These are phyloP conservation scores for Bombylius major DNA, from an alignment of 2,888 invertebrate genomes.

Conservation along the genomic window DNA sequence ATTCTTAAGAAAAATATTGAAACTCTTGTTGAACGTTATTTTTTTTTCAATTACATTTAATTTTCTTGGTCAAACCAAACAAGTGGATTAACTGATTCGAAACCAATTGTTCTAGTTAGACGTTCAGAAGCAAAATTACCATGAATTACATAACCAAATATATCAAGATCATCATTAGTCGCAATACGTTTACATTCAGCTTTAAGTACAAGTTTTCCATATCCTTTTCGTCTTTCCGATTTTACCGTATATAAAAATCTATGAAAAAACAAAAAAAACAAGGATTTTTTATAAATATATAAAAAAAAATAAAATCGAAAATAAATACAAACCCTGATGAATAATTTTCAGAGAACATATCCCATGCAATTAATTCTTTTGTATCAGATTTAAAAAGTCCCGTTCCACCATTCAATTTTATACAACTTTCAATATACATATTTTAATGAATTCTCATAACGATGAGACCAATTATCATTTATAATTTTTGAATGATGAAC, in stretches of 20 bases:
- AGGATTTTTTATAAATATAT: not conserved
- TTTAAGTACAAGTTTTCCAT: slow-evolving; percentile 6
- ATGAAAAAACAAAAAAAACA: not conserved
- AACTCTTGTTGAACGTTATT: no score
- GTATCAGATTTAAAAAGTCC: slow-evolving; percentile 9
- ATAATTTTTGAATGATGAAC: slow-evolving; percentile 6
- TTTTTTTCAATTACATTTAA: not conserved
- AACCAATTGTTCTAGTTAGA: slow-evolving; percentile 7
- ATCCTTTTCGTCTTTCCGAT: slow-evolving; percentile 10
- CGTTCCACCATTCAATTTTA: slow-evolving; percentile 10
- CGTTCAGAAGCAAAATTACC: slow-evolving; percentile 7
- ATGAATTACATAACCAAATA: slow-evolving; percentile 7
- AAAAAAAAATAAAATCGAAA: not conserved
- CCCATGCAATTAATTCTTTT: slow-evolving; percentile 11
- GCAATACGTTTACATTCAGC: slow-evolving; percentile 10
- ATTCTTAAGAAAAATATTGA: no score
- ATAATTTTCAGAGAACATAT: slow-evolving; percentile 10
- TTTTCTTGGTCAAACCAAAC: slow-evolving; percentile 7
- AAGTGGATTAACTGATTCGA: not conserved
- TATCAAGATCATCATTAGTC: slow-evolving; percentile 6
- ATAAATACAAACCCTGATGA: slow-evolving; percentile 7
- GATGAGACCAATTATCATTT: slow-evolving; percentile 12
- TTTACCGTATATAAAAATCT: slow-evolving; percentile 10
- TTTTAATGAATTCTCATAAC: slow-evolving; percentile 9
- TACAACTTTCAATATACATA: slow-evolving; percentile 8